Evolutionary conservation across 2,797 vertebrate species (phyloP).

Genomic region (Rhabdomys pumilio): DNA sequence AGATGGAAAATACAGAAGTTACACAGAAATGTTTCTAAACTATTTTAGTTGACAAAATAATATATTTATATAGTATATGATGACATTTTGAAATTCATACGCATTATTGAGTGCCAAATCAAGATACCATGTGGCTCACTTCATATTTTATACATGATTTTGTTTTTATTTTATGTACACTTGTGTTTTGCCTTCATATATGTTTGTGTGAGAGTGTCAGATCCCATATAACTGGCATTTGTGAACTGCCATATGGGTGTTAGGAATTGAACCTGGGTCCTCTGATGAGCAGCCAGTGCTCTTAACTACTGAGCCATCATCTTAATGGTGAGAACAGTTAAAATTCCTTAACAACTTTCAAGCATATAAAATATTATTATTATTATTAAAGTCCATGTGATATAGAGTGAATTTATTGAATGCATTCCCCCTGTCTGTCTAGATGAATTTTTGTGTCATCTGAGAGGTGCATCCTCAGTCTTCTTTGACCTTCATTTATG

Average conservation of each 20-base stretch:
- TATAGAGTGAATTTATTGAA: background rate
- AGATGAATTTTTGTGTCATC: background rate
- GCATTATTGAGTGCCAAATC: background rate
- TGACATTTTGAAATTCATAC: background rate
- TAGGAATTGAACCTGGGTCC: background rate
- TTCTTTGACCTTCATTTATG: background rate
- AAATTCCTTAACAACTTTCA: background rate
- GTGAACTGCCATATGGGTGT: background rate
- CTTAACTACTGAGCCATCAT: background rate
- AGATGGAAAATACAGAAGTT: background rate
- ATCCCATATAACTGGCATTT: background rate
- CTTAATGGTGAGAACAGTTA: background rate
- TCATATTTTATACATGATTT: background rate
- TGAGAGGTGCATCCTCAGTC: background rate
- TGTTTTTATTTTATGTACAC: background rate
- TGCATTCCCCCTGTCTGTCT: background rate
- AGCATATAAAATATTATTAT: background rate
- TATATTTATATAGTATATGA: background rate
- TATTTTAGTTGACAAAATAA: background rate
- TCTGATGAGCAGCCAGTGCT: background rate
- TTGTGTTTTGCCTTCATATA: background rate
- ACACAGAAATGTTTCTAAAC: background rate
- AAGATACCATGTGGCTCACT: background rate
- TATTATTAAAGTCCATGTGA: background rate
- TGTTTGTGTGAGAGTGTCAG: background rate